phyloP scores from a whole-genome alignment of 2,113 vertebrate species.

The Grammatotria lemairii region DNA sequence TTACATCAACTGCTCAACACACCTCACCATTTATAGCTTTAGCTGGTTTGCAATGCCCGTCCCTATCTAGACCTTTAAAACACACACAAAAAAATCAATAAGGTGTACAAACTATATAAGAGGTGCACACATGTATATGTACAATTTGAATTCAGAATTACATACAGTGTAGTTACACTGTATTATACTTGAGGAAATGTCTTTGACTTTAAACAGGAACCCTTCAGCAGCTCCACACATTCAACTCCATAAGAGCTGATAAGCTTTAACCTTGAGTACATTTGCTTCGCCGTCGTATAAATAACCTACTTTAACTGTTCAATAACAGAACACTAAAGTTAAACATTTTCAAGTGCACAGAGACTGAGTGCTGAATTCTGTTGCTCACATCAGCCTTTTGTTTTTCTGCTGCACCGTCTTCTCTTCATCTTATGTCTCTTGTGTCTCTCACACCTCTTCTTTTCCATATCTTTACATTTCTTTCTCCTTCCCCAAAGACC shows the following conservation, averaged over 20 bases:
- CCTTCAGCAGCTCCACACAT: not conserved
- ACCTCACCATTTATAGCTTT: not conserved
- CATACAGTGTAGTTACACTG: not conserved
- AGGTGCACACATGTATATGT: not conserved
- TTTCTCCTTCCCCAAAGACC: not conserved
- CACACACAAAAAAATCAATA: not conserved
- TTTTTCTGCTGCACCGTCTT: not conserved
- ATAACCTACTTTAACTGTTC: not conserved
- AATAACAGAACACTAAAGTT: not conserved
- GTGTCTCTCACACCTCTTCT: not conserved
- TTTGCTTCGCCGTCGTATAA: not conserved
- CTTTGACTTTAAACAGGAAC: not conserved
- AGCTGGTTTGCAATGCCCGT: accelerated
- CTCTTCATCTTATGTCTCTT: not conserved
- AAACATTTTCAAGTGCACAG: not conserved
- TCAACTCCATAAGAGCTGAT: not conserved
- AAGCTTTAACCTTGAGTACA: not conserved
- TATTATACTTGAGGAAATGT: not conserved
- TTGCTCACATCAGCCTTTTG: not conserved
- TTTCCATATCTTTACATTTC: not conserved
- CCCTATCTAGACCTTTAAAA: not conserved
- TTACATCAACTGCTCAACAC: not conserved
- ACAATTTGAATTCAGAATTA: not conserved
- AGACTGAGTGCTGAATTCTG: not conserved
- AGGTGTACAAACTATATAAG: not conserved